Base-by-base conservation (phyloP, 2,888 invertebrate species). In the Branchipolynoe longqiensis region DNA sequence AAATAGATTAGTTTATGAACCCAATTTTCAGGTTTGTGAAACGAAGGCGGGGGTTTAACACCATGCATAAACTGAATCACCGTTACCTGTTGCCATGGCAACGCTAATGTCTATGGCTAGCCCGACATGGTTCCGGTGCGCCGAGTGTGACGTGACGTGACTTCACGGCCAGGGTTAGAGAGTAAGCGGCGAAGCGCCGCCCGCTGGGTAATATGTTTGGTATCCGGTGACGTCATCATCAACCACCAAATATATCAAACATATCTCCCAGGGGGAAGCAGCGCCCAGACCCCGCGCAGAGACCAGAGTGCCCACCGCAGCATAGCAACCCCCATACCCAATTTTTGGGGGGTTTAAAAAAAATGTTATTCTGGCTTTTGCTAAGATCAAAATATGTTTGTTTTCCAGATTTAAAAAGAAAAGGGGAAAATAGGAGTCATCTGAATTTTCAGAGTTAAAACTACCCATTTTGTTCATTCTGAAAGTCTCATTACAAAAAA, bases 191-290 rank as follows among this genome's bases (percentile, higher is more conserved):
- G 62, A 64, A 69, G 84, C 31, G 78, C 84, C 25, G 40, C 73
- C 38, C 54, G 89, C 87, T 86, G 89, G 91, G 89, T 91, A 94
- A 99, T 98, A 99, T 98, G 99, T 98, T 97, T 98, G 98, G 98
- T 97, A 98, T 97, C 97, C 96, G 98, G 98, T 98, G 97, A 98
- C 97, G 97, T 96, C 95, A 83, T 83, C 40, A 83, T 86, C 41
- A 84, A 97, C 98, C 98, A 99, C 99, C 99, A 99, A 99, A 99
- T 99, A 99, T 99, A 99, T 98, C 99, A 99, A 99, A 99, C 99
- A 99, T 99, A 99, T 99, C 99, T 98, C n/a, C 62, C 82, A 54
- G 86, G 54, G 33, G 82, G 14, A 41, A 83, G 40, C 85, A 59
- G 81, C 81, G 38, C 59, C 82, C 82, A 82, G 58, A 78, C 78